Conservation (phyloP, 2,888 invertebrate species). For the Lissocephala sabroskyi region DNA sequence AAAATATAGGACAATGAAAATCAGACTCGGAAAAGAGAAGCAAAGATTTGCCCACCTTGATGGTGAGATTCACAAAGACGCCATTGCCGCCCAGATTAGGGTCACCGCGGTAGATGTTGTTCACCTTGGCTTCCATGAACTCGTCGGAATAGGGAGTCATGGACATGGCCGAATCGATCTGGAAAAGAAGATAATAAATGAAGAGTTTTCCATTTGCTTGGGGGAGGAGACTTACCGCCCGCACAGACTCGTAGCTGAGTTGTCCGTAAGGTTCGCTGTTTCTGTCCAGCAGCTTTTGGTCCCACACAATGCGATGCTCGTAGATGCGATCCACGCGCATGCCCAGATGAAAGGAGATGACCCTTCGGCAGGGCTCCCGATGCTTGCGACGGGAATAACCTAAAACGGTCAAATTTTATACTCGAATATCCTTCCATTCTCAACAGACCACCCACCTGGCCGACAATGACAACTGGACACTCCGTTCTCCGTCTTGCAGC, state of each 20-base stretch:
- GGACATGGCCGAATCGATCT: slow-evolving; percentile 93
- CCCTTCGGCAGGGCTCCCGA: slow-evolving; percentile 83
- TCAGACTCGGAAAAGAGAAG: background rate
- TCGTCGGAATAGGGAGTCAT: slow-evolving; percentile 93
- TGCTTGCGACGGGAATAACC: slow-evolving; percentile 80
- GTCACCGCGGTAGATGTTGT: slow-evolving; percentile 84
- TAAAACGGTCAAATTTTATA: slow-evolving; percentile 32
- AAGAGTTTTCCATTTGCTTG: no score
- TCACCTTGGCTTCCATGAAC: slow-evolving; percentile 86
- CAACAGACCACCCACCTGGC: slow-evolving; percentile 75
- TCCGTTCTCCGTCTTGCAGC: slow-evolving; percentile 87
- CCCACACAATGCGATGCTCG: slow-evolving; percentile 86
- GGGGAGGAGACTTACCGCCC: slow-evolving; percentile 85
- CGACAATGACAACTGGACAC: slow-evolving; percentile 92
- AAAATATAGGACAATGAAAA: background rate
- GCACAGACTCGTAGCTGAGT: slow-evolving; percentile 87
- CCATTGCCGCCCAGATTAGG: slow-evolving; percentile 80
- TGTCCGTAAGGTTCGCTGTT: slow-evolving; percentile 87
- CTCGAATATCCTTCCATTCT: slow-evolving; percentile 1
- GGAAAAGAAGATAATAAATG: no score
- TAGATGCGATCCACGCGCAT: slow-evolving; percentile 88
- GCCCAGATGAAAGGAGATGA: slow-evolving; percentile 85
- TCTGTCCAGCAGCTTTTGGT: slow-evolving; percentile 80
- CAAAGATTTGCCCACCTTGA: slow-evolving; percentile 74
- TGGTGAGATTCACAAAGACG: slow-evolving; percentile 88